These are phyloP conservation scores for Panurus biarmicus DNA, from an alignment of 2,113 vertebrate species.

Conservation along the genomic window DNA sequence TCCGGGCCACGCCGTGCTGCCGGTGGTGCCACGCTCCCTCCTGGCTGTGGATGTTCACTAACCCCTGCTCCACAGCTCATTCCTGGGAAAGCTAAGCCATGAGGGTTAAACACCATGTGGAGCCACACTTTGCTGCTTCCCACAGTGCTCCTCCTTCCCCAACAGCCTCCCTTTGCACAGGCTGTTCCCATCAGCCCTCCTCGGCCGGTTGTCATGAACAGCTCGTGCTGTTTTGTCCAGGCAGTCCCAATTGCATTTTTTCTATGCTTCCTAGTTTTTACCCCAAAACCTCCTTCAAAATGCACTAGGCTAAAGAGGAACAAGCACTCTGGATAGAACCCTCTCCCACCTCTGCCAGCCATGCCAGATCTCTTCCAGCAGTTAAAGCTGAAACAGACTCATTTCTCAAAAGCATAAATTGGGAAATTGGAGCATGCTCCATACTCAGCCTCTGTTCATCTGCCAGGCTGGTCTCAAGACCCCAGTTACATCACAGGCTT, in stretches of 20 bases:
- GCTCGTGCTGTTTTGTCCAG: not conserved
- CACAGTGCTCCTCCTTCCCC: not conserved
- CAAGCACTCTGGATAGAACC: not conserved
- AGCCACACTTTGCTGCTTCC: not conserved
- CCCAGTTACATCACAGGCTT: not conserved
- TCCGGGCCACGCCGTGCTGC: not conserved
- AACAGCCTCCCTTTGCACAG: not conserved
- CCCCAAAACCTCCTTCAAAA: not conserved
- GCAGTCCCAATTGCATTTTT: not conserved
- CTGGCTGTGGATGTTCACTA: not conserved
- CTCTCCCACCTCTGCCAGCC: not conserved
- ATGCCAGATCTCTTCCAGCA: not conserved
- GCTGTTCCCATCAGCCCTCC: not conserved
- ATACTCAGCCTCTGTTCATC: not conserved
- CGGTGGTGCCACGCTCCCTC: accelerated
- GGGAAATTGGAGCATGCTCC: not conserved
- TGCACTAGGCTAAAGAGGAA: not conserved
- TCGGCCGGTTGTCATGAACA: not conserved
- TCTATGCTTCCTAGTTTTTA: not conserved
- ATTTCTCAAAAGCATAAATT: not conserved
- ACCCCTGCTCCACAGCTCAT: not conserved
- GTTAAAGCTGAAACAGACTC: not conserved
- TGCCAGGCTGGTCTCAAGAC: not conserved
- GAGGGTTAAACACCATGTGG: not conserved
- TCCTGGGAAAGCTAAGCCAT: not conserved